Base-by-base conservation (phyloP, 2,113 vertebrate genomes). In the Scalopus aquaticus region DNA sequence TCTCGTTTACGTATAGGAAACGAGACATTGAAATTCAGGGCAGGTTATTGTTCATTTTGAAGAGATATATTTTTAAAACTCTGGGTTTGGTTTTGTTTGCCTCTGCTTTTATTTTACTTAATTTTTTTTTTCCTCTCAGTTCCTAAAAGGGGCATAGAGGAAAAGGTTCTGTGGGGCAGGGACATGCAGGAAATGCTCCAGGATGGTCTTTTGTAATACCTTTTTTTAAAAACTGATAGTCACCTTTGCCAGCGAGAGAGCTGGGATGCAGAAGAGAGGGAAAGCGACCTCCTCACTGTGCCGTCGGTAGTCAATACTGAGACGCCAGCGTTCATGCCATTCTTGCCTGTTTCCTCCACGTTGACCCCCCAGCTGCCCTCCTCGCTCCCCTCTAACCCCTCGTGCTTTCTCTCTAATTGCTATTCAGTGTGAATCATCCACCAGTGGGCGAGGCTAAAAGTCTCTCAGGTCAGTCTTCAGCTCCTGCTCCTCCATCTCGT, bases 401-500 rank as follows among this genome's bases (percentile, higher is more conserved):
- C 5, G 3, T 92, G 64, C 94, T 85, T 30, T 93, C 56, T 97
- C 83, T 97, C 87, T 88, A 67, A 58, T 96, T 96, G 86, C 90
- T 80, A 4, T 94, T 54, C 94, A 97, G 97, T 49, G 92, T 39
- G 96, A 84, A 96, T 28, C 84, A 24, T 81, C 88, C 73, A 28
- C 46, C 96, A 4, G 65, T 24, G 46, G 90, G 70, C 42, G 42
- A 73, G 94, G 70, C 97, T 96, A n/a, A 97, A 92, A 91, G 87
- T 81, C 96, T 97, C 93, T 86, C 97, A 76, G 96, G 97, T 90
- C 98, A 98, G 84, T 93, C 98, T 94, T 89, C 96, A 9, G 86
- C 35, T 90, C 95, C 97, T 97, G 96, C 95, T 96, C 90, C 96
- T 96, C 87, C 97, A 88, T 84, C 97, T 98, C 98, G 62, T 95